Conservation (phyloP, 2,888 invertebrate genomes). For the Azorinus chamasolen region DNA sequence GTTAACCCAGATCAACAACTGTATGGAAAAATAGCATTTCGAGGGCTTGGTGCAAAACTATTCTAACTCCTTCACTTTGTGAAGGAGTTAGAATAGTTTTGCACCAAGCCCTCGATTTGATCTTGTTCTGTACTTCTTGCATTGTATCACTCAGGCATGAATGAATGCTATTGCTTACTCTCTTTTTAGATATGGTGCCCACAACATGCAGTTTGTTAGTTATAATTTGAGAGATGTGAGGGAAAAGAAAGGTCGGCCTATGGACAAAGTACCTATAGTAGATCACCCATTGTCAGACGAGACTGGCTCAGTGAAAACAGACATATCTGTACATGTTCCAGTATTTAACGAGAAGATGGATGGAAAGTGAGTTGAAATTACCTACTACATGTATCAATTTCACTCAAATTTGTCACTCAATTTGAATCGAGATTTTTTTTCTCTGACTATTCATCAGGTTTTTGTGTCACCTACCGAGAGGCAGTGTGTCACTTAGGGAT, state of each 20-base stretch:
- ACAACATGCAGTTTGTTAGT: constrained; percentile 70
- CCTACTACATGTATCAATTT: not conserved
- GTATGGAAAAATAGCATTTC: too few species aligned
- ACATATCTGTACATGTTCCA: constrained; percentile 56
- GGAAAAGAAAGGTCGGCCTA: constrained; percentile 48
- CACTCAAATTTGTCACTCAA: too few species aligned
- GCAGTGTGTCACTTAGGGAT: too few species aligned
- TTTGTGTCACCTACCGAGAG: too few species aligned
- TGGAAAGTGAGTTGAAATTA: constrained; percentile 40
- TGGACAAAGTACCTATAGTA: constrained; percentile 51
- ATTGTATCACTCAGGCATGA: too few species aligned
- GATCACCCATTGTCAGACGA: constrained; percentile 57
- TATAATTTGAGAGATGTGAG: constrained; percentile 69
- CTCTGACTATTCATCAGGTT: not conserved
- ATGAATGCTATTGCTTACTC: too few species aligned
- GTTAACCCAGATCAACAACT: too few species aligned
- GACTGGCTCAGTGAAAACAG: constrained; percentile 57
- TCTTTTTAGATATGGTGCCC: constrained; percentile 72
- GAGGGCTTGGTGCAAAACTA: too few species aligned
- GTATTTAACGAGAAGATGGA: constrained; percentile 57
- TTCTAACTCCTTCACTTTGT: too few species aligned
- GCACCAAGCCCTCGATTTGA: too few species aligned
- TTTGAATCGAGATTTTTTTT: not conserved
- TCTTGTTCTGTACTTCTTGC: too few species aligned
- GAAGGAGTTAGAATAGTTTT: too few species aligned